Evolutionary conservation across 2,888 invertebrate species (phyloP), one percentile per base, ranked within the genome.

Genomic region (Myopa tessellatipennis): DNA sequence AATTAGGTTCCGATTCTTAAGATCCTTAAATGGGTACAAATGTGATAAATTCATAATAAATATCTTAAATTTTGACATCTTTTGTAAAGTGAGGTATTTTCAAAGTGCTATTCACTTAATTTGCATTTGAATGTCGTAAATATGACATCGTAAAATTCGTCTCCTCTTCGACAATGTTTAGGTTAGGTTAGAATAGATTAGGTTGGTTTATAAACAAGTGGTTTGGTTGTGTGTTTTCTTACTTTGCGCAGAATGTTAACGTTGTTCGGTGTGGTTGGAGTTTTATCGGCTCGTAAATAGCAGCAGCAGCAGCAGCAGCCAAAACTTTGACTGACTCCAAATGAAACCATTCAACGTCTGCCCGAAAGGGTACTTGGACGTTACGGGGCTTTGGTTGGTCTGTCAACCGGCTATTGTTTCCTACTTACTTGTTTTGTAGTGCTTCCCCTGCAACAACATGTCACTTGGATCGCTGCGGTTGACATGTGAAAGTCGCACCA

Each of bases 391-490:
- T 68, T 50, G 12, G 16, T n/a, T 38, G 40, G 60, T 60, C 26
- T 45, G 61, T 40, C 60, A 18, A 2, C 12, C n/a, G 26, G n/a
- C 40, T 58, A 18, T 8, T 16, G 38, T 58, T 18, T 34, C 4
- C 40, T 68, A n/a, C 26, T 36, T 55, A 26, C 26, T 36, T 38
- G 38, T 34, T 36, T 14, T 65, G 67, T 7, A 6, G 16, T 52
- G 4, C 55, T 16, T 7, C 65, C 2, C 65, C 5, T 34, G 3
- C 4, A 38, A 34, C 12, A 34, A 36, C 60, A 45, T 81, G 80
- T 80, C 82, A 81, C 82, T 79, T 82, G 81, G 79, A 79, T 75
- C 81, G 77, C 83, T 83, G 83, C 70, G 82, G 81, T 75, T 83
- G 83, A 83, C 83, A 81, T 79, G 75, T 75, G 79, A 77, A 82